Percentiles rank a stretch among this genome's conserved stretches.
Conservation (phyloP, 2,888 invertebrate species). For the Drosophila borborema region DNA sequence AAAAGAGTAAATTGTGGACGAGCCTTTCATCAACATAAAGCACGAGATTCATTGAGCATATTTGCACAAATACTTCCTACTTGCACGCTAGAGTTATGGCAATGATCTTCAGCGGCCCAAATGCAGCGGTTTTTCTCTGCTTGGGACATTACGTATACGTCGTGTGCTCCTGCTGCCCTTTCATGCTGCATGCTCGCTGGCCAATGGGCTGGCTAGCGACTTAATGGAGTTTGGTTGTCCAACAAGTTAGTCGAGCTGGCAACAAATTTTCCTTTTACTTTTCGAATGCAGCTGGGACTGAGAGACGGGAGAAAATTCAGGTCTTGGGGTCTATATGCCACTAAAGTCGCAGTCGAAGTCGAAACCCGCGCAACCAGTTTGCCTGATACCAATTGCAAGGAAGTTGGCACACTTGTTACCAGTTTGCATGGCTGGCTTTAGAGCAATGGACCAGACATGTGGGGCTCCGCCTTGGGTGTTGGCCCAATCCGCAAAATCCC, state of each 20-base stretch:
- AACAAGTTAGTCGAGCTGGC: conserved; percentile 32
- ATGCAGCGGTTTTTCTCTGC: neutral
- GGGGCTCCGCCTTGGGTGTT: conserved; percentile 55
- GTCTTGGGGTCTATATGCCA: conserved; percentile 70
- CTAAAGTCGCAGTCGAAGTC: neutral
- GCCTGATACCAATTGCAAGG: conserved; percentile 60
- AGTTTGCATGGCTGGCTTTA: conserved; percentile 56
- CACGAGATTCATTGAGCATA: neutral
- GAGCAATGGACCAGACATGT: conserved; percentile 28
- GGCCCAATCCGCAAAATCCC: conserved; percentile 46
- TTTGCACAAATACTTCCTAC: neutral
- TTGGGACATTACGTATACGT: conserved; percentile 32
- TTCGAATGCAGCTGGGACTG: conserved; percentile 37
- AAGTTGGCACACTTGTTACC: conserved; percentile 72
- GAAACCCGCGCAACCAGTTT: conserved; percentile 64
- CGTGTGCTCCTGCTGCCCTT: conserved; percentile 20
- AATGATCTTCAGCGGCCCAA: conserved; percentile 3
- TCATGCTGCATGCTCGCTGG: neutral
- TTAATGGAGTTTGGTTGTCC: conserved; percentile 20
- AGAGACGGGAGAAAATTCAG: conserved; percentile 49
- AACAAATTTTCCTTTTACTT: conserved; percentile 69
- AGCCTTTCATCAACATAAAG: neutral
- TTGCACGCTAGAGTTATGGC: neutral
- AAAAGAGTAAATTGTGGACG: neutral
- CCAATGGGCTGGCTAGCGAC: conserved; percentile 29